Conservation (phyloP, 2,113 vertebrate genomes). For the Otus sunia region DNA sequence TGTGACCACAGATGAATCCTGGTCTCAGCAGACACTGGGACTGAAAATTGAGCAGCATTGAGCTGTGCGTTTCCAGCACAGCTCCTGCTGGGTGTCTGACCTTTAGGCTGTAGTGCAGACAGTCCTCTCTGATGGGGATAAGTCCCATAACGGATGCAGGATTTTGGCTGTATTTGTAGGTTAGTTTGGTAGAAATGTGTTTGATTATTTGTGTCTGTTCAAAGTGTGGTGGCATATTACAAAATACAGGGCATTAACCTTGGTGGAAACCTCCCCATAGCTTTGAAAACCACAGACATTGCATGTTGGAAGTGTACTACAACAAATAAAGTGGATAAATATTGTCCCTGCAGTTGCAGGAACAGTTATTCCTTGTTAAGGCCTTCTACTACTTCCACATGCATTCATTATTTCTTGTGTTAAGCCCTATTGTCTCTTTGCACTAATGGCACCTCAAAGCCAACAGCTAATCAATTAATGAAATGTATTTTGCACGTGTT, state of each 20-base stretch:
- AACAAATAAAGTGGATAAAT: background rate
- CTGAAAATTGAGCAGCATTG: background rate
- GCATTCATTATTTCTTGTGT: fast-evolving
- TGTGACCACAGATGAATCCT: background rate
- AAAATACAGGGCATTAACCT: background rate
- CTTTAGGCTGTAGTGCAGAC: background rate
- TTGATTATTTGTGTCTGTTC: background rate
- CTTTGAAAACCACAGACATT: background rate
- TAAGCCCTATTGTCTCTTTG: background rate
- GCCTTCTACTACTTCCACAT: background rate
- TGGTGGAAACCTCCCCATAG: background rate
- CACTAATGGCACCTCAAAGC: background rate
- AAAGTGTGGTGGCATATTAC: background rate
- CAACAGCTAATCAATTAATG: background rate
- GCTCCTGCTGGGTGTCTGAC: background rate
- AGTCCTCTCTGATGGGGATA: background rate
- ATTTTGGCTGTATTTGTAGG: background rate
- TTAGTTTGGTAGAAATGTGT: background rate
- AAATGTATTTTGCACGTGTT: fast-evolving
- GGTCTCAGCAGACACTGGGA: background rate
- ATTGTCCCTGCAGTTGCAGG: background rate
- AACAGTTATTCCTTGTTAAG: background rate
- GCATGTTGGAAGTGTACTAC: background rate
- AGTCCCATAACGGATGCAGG: background rate
- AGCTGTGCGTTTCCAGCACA: background rate